Percentiles rank a stretch among this genome's conserved stretches.
Evolutionary conservation across 2,113 vertebrate genomes (phyloP).

Genomic region (Dipodomys merriami): DNA sequence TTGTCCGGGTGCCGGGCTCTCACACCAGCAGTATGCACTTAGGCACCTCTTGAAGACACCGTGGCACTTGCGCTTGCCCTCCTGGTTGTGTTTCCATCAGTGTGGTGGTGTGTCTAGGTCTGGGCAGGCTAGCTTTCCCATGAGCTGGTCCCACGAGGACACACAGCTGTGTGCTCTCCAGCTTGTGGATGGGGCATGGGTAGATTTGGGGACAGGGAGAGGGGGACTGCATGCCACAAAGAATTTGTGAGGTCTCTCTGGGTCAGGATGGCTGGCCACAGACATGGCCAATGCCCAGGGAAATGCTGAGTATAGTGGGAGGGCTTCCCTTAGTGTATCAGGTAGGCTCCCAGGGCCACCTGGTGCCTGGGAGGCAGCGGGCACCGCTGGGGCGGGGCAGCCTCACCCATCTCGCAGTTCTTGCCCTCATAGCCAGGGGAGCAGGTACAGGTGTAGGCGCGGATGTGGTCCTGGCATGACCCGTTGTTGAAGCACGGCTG

Average conservation of each 20-base stretch:
- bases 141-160: not conserved
- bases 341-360: no score
- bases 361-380: not conserved
- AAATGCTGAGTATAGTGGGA: no score
- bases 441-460: slow-evolving; percentile 90
- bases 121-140: not conserved
- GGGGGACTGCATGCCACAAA: not conserved
- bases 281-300: not conserved
- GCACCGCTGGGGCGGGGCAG: no score
- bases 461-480: slow-evolving; percentile 86
- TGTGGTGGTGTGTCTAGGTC: not conserved
- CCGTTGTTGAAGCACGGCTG: slow-evolving; percentile 91
- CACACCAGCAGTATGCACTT: no score
- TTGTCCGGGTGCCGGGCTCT: no score
- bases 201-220: not conserved
- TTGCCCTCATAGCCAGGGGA: slow-evolving; percentile 84
- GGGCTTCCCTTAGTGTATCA: no score
- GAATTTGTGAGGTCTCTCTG: not conserved
- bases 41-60: not conserved
- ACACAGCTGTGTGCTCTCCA: not conserved
- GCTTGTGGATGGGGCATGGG: not conserved
- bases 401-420: slow-evolving; percentile 87
- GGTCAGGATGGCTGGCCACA: no score
- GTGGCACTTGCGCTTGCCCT: no score
- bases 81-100: no score